These are phyloP conservation scores for Archocentrus centrarchus DNA, from an alignment of 2,113 vertebrate genomes.

Conservation along the genomic window DNA sequence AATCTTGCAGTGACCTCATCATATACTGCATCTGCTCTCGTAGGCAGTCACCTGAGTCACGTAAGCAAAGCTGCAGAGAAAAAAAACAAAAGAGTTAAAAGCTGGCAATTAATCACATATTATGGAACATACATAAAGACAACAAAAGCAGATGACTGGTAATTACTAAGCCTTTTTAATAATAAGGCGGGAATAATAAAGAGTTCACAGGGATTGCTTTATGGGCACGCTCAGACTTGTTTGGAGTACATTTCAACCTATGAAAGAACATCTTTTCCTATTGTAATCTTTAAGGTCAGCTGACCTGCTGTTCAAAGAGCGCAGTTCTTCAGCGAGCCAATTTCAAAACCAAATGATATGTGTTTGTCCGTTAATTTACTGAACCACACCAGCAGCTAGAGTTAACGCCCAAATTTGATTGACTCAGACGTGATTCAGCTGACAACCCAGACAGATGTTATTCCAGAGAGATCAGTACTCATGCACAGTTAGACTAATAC, in stretches of 20 bases:
- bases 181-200: conserved; percentile 12
- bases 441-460: conserved; percentile 29
- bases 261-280: conserved; percentile 15
- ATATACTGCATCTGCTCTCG: conserved; percentile 86
- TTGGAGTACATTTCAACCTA: background rate
- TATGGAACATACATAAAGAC: background rate
- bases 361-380: conserved; percentile 39
- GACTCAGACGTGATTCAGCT: conserved; percentile 30
- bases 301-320: conserved; percentile 21
- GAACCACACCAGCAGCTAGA: conserved; percentile 24
- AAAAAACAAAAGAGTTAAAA: conserved; percentile 18
- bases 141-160: background rate
- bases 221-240: conserved; percentile 53
- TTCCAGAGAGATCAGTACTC: background rate
- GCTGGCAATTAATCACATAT: background rate
- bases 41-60: conserved; percentile 80
- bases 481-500: conserved; percentile 4
- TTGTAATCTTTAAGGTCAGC: conserved; percentile 15
- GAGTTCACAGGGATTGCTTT: background rate
- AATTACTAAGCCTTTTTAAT: background rate
- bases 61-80: conserved; percentile 82
- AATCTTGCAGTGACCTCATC: conserved; percentile 83
- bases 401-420: conserved; percentile 40
- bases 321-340: conserved; percentile 3
- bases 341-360: conserved; percentile 35